Evolutionary conservation across 2,888 invertebrate genomes (phyloP).

Genomic region (Auanema sp.): DNA sequence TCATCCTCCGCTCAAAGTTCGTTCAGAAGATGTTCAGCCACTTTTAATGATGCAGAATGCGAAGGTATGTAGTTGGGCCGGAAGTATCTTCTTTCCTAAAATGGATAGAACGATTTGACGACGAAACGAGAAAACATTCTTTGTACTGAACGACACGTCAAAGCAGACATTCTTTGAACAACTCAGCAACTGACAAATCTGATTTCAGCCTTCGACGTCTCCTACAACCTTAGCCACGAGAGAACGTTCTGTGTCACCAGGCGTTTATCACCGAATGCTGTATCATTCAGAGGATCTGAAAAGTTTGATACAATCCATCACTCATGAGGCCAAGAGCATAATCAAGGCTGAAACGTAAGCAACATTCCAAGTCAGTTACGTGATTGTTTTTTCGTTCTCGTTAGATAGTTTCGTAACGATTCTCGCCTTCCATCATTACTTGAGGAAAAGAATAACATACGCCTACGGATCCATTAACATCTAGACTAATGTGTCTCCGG

Average conservation of each 20-base stretch:
- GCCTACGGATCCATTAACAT: too few relatives aligned
- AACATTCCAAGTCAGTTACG: slow-evolving; percentile 7
- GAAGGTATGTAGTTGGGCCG: not conserved
- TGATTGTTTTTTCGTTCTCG: not conserved
- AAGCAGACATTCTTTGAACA: not conserved
- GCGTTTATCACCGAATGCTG: slow-evolving; percentile 24
- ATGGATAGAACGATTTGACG: not conserved
- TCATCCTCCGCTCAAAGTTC: slow-evolving; percentile 30
- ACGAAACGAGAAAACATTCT: not conserved
- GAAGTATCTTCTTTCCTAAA: not conserved
- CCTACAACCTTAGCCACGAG: not conserved
- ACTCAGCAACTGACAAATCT: not conserved
- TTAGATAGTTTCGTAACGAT: too few relatives aligned
- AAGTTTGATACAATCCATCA: slow-evolving; percentile 54
- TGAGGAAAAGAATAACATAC: too few relatives aligned
- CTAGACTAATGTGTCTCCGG: slow-evolving; percentile 4
- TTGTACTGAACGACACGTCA: not conserved
- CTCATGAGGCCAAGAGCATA: slow-evolving; percentile 58
- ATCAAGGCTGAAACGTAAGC: slow-evolving; percentile 62
- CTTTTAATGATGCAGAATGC: not conserved
- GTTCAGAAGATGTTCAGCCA: not conserved
- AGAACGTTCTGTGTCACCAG: slow-evolving; percentile 20
- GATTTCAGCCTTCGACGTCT: not conserved
- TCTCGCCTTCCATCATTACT: too few relatives aligned
- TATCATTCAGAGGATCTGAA: slow-evolving; percentile 54